Conservation (phyloP, 1,140 invertebrate genomes). For the Anoplolepis gracilipes region DNA sequence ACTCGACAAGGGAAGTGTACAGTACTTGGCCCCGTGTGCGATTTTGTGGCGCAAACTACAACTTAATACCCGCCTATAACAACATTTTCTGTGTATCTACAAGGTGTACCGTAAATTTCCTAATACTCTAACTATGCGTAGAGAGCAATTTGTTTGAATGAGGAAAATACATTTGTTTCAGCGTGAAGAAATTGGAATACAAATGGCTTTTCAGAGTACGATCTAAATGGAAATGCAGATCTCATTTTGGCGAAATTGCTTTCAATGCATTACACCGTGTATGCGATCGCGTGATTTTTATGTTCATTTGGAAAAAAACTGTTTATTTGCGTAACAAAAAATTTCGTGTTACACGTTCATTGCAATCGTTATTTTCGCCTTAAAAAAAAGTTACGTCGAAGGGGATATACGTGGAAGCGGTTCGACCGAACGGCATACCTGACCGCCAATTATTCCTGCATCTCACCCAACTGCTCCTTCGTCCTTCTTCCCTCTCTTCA, state of each 20-base stretch:
- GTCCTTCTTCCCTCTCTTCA: neutral
- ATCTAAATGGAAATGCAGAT: conserved; percentile 33
- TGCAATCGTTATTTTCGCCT: neutral
- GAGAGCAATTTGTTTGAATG: neutral
- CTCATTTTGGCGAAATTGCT: neutral
- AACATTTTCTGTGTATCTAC: neutral
- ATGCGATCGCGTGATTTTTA: neutral
- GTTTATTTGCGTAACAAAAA: neutral
- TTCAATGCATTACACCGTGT: neutral
- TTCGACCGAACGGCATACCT: conserved; percentile 71
- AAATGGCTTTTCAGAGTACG: neutral
- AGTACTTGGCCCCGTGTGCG: neutral
- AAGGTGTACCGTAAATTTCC: neutral
- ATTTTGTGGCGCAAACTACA: conserved; percentile 34
- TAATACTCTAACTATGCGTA: neutral
- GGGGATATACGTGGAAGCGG: conserved; percentile 29
- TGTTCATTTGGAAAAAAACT: no score
- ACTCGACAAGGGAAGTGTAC: neutral
- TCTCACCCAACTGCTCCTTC: conserved; percentile 76
- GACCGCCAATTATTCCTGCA: conserved; percentile 78
- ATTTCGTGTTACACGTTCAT: neutral
- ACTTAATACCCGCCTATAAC: conserved; percentile 12
- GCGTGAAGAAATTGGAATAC: conserved; percentile 2
- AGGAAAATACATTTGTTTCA: neutral
- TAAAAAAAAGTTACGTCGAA: conserved; percentile 44